phyloP scores from a whole-genome alignment of 2,888 invertebrate genomes.

The Liposcelis brunnea region DNA sequence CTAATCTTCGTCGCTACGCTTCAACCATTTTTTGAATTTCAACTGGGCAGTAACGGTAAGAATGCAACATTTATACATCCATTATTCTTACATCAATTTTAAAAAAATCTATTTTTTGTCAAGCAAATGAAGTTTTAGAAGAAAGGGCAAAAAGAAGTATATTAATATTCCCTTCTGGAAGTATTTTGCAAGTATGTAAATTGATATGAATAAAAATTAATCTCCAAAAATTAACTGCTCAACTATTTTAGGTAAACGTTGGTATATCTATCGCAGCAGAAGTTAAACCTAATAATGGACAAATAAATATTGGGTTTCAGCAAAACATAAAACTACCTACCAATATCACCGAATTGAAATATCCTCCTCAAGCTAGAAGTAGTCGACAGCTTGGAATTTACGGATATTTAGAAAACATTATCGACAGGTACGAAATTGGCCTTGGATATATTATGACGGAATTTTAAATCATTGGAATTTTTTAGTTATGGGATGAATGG shows the following conservation, averaged over 20 bases:
- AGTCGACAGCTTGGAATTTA: background rate
- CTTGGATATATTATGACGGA: background rate
- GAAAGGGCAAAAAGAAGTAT: too few species aligned
- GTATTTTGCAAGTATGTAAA: constrained; percentile 1
- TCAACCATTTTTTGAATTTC: too few species aligned
- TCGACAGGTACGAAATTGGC: constrained; percentile 3
- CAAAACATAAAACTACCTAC: constrained; percentile 4
- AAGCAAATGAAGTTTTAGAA: too few species aligned
- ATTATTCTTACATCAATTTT: too few species aligned
- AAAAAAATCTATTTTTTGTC: too few species aligned
- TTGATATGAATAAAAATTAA: background rate
- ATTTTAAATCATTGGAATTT: background rate
- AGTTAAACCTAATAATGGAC: background rate
- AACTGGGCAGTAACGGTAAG: too few species aligned
- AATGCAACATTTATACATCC: too few species aligned
- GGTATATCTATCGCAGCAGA: background rate
- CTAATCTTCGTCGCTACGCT: too few species aligned
- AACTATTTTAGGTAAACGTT: background rate
- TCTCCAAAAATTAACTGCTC: background rate
- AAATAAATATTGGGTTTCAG: constrained; percentile 2
- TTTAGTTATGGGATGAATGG: background rate
- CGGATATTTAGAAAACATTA: background rate
- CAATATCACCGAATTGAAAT: background rate
- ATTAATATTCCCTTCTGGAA: constrained; percentile 2
- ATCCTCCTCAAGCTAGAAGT: background rate